Evolutionary conservation across 1,140 invertebrate genomes (phyloP), one percentile per base, ranked within the genome.

Genomic region (Cataglyphis hispanica): DNA sequence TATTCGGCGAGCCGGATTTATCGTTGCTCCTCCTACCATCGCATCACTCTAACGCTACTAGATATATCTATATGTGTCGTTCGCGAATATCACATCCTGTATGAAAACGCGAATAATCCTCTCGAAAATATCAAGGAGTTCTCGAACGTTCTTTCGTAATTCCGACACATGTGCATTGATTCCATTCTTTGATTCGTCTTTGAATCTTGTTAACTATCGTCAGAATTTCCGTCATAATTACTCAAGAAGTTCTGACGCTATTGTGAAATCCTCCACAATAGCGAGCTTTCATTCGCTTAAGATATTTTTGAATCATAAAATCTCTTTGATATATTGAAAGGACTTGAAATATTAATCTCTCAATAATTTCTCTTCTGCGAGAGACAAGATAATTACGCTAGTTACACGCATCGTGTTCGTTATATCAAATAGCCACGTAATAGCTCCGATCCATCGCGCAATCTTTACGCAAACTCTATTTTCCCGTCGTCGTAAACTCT

Each of bases 1-100:
- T 83, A 83, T 67, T 78, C 86, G 43, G 60, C 70, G 37, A 75
- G 46, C 69, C 70, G 78, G 81, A 89, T 88, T 88, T 88, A 88
- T 87, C 87, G 78, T 89, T 88, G 50, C 31, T 50, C 37, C 53
- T 13, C 31, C 1, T 25, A 8, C n/a, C 37, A 16, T n/a, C 19
- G 16, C 22, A 1, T 16, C 34, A 7, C 50, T 22, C 25, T 2
- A 7, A 22, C 43, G 4, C 19, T 31, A 11, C 67, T 37, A 31
- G 10, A 74, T 74, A 19, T 69, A 56, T 50, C 13, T 50, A 50
- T 25, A 53, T 72, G 10, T 72, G 34, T 61, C 50, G 84, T n/a
- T 85, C 61, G 7, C 8, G 58, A 50, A 78, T 81, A 81, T 81
- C 77, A 63, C 60, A n/a, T 27, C 40, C 53, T 34, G 34, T 74